Conservation (phyloP, 2,113 vertebrate genomes). For the Colius striatus region DNA sequence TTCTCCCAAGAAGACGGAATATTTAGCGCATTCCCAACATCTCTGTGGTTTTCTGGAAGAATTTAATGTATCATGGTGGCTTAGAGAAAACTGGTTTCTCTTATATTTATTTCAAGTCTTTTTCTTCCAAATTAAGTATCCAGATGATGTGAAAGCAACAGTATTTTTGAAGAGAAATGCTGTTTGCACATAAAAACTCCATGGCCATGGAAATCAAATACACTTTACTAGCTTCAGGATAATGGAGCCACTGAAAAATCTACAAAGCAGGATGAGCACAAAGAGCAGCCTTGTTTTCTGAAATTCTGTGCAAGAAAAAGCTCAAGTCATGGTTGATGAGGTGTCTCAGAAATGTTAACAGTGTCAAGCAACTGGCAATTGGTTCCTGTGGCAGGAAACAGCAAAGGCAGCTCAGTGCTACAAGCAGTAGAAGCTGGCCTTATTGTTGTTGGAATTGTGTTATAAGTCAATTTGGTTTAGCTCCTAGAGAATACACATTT, state of each 20-base stretch:
- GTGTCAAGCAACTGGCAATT: conserved; percentile 11
- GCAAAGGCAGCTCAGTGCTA: not conserved
- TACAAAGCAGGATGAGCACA: conserved; percentile 25
- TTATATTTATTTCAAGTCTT: not conserved
- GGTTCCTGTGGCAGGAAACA: conserved; percentile 41
- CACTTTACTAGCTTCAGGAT: not conserved
- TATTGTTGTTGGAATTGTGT: conserved; percentile 4
- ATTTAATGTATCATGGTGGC: conserved; percentile 24
- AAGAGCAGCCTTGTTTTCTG: conserved; percentile 36
- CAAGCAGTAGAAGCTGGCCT: not conserved
- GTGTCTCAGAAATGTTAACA: conserved; percentile 33
- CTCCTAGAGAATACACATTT: not conserved
- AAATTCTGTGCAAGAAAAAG: not conserved
- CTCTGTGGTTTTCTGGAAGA: conserved; percentile 27
- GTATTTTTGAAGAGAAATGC: not conserved
- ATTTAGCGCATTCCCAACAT: not conserved
- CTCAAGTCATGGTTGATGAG: conserved; percentile 11
- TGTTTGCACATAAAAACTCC: not conserved
- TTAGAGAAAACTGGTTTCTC: not conserved
- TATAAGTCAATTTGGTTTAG: conserved; percentile 4
- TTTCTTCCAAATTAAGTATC: not conserved
- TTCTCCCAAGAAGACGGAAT: not conserved
- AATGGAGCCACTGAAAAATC: conserved; percentile 29
- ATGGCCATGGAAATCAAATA: not conserved
- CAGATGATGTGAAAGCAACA: not conserved